Evolutionary conservation across 2,888 invertebrate genomes (phyloP).

Genomic region (Catocala sponsa): DNA sequence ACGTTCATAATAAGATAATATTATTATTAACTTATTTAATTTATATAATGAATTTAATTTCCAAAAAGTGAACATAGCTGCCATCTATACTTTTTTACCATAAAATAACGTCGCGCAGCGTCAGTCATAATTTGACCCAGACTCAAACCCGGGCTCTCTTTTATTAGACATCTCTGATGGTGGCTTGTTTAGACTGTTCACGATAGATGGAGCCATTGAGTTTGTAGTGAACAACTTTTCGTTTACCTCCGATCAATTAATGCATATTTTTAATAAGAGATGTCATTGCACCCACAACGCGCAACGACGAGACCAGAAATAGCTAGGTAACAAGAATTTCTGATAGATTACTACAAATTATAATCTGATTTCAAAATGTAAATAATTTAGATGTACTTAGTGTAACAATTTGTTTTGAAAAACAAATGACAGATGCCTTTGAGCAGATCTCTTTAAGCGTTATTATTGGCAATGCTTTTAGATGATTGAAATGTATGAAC

Average conservation of each 20-base stretch:
- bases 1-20: too few relatives aligned
- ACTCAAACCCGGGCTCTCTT: constrained; percentile 5
- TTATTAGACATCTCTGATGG: constrained; percentile 8
- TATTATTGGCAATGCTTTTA: constrained; percentile 28
- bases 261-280: constrained; percentile 28
- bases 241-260: constrained; percentile 2
- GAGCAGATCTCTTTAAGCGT: neutral
- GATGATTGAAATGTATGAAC: constrained; percentile 43
- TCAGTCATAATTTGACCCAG: constrained; percentile 21
- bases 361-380: neutral
- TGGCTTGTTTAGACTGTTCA: constrained; percentile 19
- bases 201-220: constrained; percentile 35
- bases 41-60: neutral
- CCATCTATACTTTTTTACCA: constrained; percentile 33
- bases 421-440: neutral
- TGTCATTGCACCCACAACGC: constrained; percentile 25
- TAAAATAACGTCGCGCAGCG: constrained; percentile 12
- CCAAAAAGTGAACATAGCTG: constrained; percentile 9
- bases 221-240: neutral
- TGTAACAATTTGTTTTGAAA: neutral
- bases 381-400: neutral
- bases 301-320: neutral
- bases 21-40: too few relatives aligned
- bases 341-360: constrained; percentile 3
- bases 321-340: neutral